A percentile compares a stretch with the other conserved stretches of the same genome.
Conservation (phyloP, 2,888 invertebrate genomes). For the Netelia fuscicornis region DNA sequence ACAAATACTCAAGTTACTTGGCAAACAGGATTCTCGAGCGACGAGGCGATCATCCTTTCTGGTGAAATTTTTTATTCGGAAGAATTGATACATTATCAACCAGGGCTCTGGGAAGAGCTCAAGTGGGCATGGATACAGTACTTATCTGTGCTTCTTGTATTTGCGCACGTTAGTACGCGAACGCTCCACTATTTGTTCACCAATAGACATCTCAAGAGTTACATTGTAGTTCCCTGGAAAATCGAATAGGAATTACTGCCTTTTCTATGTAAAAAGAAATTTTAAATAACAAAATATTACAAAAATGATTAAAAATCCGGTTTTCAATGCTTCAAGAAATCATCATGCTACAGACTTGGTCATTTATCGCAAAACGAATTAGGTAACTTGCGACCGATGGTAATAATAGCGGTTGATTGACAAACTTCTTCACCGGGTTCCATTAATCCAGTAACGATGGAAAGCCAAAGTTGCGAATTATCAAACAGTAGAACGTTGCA, state of each 20-base stretch:
- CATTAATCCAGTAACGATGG: no score
- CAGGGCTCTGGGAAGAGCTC: background rate
- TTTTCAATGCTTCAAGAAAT: no score
- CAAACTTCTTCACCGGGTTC: no score
- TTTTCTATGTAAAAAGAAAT: background rate
- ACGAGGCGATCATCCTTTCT: conserved; percentile 75
- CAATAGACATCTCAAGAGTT: background rate
- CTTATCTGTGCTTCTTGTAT: background rate
- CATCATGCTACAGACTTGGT: no score
- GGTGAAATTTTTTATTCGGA: conserved; percentile 85
- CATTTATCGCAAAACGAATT: no score
- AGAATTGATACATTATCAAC: conserved; percentile 85
- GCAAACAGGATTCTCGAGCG: conserved; percentile 75
- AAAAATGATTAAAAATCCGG: no score
- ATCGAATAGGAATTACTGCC: background rate
- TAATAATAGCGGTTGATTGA: no score
- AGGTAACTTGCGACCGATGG: no score
- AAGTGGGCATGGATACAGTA: background rate
- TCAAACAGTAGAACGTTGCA: no score
- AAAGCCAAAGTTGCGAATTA: no score
- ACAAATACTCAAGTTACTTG: conserved; percentile 75
- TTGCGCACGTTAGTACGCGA: background rate
- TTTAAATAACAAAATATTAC: background rate
- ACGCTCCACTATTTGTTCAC: background rate
- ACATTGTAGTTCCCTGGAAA: background rate